Evolutionary conservation across 2,888 invertebrate species (phyloP).

Genomic region (Drosophila setosimentum): DNA sequence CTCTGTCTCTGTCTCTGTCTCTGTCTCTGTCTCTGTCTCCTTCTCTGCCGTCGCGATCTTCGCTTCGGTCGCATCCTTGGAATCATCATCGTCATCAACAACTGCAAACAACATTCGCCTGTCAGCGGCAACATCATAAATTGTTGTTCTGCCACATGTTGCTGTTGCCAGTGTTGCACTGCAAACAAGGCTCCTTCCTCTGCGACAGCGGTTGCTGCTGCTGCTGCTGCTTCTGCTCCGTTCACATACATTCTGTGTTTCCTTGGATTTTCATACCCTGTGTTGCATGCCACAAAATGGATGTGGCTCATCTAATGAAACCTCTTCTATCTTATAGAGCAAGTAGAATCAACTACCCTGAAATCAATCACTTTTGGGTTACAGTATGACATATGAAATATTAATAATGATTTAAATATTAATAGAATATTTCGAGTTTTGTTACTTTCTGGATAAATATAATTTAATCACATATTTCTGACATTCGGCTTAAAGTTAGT

Average conservation of each 20-base stretch:
- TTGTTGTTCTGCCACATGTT: slow-evolving; percentile 83
- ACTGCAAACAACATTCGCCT: slow-evolving; percentile 83
- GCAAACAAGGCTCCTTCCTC: slow-evolving; percentile 23
- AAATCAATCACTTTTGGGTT: neutral
- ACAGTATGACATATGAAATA: neutral
- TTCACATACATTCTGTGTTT: slow-evolving; percentile 6
- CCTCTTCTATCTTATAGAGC: neutral
- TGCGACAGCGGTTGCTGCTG: neutral
- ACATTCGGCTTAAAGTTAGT: neutral
- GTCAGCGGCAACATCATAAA: slow-evolving; percentile 84
- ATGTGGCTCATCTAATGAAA: neutral
- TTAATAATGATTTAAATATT: no score
- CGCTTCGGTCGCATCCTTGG: slow-evolving; percentile 64
- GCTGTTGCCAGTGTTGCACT: slow-evolving; percentile 43
- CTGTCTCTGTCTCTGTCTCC: neutral
- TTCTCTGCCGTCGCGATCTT: slow-evolving; percentile 32
- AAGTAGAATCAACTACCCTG: neutral
- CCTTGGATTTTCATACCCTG: slow-evolving; percentile 15
- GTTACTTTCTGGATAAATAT: neutral
- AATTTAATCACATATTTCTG: neutral
- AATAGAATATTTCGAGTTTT: no score
- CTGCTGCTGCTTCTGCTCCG: neutral
- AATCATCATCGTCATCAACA: slow-evolving; percentile 80
- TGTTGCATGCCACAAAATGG: neutral
- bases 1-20: slow-evolving; percentile 21